These are phyloP conservation scores for Aricia artaxerxes DNA, from an alignment of 2,888 invertebrate species.

Conservation along the genomic window DNA sequence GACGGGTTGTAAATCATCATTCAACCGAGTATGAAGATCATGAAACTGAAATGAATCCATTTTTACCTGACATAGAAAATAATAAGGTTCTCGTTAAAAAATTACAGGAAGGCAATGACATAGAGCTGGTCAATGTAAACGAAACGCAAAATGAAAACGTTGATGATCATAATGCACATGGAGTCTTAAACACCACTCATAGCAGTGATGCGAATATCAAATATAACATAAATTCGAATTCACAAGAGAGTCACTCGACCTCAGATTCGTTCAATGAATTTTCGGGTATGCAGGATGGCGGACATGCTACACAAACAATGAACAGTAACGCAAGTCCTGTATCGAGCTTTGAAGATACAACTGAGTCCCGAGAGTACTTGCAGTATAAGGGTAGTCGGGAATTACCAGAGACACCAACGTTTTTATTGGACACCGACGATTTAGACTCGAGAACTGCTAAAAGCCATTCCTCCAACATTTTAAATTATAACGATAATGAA, in stretches of 20 bases:
- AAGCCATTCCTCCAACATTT: constrained; percentile 35
- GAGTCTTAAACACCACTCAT: constrained; percentile 31
- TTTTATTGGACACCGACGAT: constrained; percentile 70
- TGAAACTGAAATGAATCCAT: constrained; percentile 83
- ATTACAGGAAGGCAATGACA: constrained; percentile 78
- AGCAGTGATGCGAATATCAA: constrained; percentile 32
- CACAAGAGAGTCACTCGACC: not conserved
- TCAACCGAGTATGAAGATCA: constrained; percentile 66
- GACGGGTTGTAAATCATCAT: constrained; percentile 53
- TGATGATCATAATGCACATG: constrained; percentile 54
- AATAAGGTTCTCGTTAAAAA: constrained; percentile 81
- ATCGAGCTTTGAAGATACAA: constrained; percentile 32
- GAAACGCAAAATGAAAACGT: constrained; percentile 69
- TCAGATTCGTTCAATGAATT: not conserved
- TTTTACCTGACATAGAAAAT: constrained; percentile 83
- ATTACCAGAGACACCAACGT: constrained; percentile 57
- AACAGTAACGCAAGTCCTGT: not conserved
- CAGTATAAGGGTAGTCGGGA: constrained; percentile 38
- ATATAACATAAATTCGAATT: constrained; percentile 25
- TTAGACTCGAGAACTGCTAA: constrained; percentile 49
- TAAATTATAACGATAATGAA: constrained; percentile 48
- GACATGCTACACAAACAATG: not conserved
- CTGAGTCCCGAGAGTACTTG: constrained; percentile 27
- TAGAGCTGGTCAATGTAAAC: constrained; percentile 65
- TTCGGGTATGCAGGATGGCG: not conserved